Evolutionary conservation across 2,113 vertebrate species (phyloP).

Genomic region (Calidris pugnax): DNA sequence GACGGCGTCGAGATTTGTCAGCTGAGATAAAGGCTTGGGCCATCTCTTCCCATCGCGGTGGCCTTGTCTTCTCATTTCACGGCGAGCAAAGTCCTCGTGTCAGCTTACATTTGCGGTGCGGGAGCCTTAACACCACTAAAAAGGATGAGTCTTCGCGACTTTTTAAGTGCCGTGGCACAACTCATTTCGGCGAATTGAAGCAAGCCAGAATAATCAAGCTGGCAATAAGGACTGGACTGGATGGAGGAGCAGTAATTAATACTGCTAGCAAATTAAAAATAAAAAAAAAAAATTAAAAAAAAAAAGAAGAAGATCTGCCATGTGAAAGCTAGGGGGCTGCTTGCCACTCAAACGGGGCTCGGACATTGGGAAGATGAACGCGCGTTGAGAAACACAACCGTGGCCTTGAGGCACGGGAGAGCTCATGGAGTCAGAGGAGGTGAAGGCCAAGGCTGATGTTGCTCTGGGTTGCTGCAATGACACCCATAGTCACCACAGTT

Average conservation of each 20-base stretch:
- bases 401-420: not conserved
- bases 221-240: not conserved
- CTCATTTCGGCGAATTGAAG: not conserved
- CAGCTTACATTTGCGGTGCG: not conserved
- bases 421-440: not conserved
- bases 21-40: not conserved
- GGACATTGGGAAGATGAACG: not conserved
- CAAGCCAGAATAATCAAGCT: not conserved
- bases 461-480: not conserved
- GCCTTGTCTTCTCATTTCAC: not conserved
- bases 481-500: not conserved
- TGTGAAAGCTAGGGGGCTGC: not conserved
- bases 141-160: slow-evolving; percentile 12
- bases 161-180: slow-evolving; percentile 23
- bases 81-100: not conserved
- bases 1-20: not conserved
- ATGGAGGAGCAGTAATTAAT: slow-evolving; percentile 25
- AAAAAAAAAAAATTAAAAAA: not conserved
- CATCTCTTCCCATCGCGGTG: not conserved
- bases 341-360: not conserved
- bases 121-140: not conserved
- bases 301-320: not conserved
- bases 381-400: fast-evolving
- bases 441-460: not conserved
- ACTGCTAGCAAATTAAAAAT: not conserved